Conservation (phyloP, 2,797 vertebrate species). For the Chelon labrosus region DNA sequence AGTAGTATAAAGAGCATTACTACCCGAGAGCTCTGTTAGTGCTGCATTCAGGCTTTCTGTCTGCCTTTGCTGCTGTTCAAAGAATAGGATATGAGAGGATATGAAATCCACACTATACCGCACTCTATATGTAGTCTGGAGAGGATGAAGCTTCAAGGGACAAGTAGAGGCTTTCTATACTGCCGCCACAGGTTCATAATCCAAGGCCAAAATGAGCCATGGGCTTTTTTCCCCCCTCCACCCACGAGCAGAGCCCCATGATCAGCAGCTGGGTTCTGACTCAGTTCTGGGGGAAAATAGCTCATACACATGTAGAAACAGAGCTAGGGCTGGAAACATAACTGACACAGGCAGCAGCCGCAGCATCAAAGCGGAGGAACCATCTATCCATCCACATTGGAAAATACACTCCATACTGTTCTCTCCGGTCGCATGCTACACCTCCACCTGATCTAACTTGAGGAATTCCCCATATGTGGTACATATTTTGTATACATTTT, state of each 20-base stretch:
- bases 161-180: conserved; percentile 13
- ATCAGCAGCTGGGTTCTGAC: conserved; percentile 55
- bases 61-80: too few relatives aligned
- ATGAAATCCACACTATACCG: too few relatives aligned
- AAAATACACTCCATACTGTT: neutral
- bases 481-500: neutral
- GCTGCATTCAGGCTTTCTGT: too few relatives aligned
- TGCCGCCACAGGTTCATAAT: conserved; percentile 11
- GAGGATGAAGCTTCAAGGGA: conserved; percentile 10
- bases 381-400: neutral
- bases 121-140: neutral
- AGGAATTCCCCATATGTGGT: neutral
- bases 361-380: neutral
- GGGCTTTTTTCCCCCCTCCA: neutral
- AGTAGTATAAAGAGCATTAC: too few relatives aligned
- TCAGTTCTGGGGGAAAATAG: conserved; percentile 26
- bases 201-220: conserved; percentile 24
- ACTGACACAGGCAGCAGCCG: neutral
- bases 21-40: too few relatives aligned
- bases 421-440: neutral
- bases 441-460: neutral
- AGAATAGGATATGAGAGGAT: too few relatives aligned
- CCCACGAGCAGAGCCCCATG: conserved; percentile 26
- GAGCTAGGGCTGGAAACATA: neutral
- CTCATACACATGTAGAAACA: conserved; percentile 8